Base-by-base conservation (phyloP, 2,888 invertebrate genomes). In the Drosophila pseudotakahashii region DNA sequence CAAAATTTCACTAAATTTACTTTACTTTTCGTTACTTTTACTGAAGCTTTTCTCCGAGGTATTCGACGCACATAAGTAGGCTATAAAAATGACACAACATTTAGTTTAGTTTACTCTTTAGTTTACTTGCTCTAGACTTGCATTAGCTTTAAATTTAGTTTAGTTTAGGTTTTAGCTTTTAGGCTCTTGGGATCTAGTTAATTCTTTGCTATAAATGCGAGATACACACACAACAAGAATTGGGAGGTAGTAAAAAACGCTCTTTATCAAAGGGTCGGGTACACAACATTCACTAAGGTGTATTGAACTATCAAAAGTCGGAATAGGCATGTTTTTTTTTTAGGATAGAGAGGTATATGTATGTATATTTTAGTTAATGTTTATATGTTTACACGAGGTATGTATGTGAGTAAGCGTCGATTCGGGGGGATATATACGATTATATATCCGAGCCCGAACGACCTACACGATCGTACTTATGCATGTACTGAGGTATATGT, bases 61-160 rank as follows among this genome's bases (percentile, higher is more conserved):
- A 71, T 71, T 62, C 64, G 73, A 76, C 76, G 76, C 55, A 73
- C 54, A 73, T 62, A 72, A 58, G 76, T 76, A 77, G 76, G 85
- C 84, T 85, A 87, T 85, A 81, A 80, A 89, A 85, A 89, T 77
- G 48, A 85, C 89, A 85, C 84, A 86, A 85, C 84, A 85, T 85
- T 81, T 77, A 84, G 72, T 88, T 73, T 73, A 69, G 45, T 73
- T 69, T 61, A 70, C 79, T 85, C 79, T 85, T 77, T 75, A 87
- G 68, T 78, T 78, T 68, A 73, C 55, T 71, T 59, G 52, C 73
- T 66, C 60, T 61, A 59, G 53, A 79, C 67, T 81, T 73, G 64
- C 61, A 45, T 72, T 82, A 77, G 76, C 52, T 52, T 53, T 64
- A 44, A 39, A 39, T 39, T 61, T 61, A 42, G 50, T 61, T 73